Evolutionary conservation across 2,888 invertebrate species (phyloP), one percentile per base, ranked within the genome.

Genomic region (Tetragonisca angustula): DNA sequence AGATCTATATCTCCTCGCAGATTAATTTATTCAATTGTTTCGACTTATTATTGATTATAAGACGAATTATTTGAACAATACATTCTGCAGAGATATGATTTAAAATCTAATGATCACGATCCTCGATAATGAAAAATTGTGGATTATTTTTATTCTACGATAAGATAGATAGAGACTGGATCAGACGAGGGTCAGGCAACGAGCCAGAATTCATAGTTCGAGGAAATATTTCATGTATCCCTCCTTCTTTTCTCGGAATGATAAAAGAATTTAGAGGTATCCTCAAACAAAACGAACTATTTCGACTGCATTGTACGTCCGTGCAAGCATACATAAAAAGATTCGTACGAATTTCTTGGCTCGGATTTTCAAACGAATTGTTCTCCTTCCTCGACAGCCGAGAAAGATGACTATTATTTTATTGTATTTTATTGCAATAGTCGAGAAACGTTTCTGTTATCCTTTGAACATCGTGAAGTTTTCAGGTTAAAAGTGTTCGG

Each of bases 161-260:
- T 2, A 56, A 49, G 54, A 56, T 43, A 27, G 17, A 72, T 49
- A 19, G 27, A 6, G 5, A 21, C 6, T 54, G 43, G 24, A 67
- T 43, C 43, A 43, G 43, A 27, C 27, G 43, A 21, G 43, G 21
- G 11, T 24, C 68, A 43, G 75, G 75, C 75, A 67, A 56, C 43
- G 17, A 27, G 75, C 75, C 75, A 75, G 75, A 75, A 75, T 43
- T 27, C 56, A 75, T 56, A 54, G 68, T 43, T 43, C 13, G 54
- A 27, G 17, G 67, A 24, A 59, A 64, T 15, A 17, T 49, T 62
- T 21, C n/a, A n/a, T 24, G 21, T 61, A 9, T 73, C n/a, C 24
- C 19, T 54, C 19, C n/a, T 49, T 62, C 65, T 65, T 9, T 43
- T 32, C n/a, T 11, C 19, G 19, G 19, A 9, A 6, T 6, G 36